Percentiles rank a stretch among this genome's conserved stretches.
Evolutionary conservation across 1,140 invertebrate genomes (phyloP).

Genomic region (Odontomachus brunneus): DNA sequence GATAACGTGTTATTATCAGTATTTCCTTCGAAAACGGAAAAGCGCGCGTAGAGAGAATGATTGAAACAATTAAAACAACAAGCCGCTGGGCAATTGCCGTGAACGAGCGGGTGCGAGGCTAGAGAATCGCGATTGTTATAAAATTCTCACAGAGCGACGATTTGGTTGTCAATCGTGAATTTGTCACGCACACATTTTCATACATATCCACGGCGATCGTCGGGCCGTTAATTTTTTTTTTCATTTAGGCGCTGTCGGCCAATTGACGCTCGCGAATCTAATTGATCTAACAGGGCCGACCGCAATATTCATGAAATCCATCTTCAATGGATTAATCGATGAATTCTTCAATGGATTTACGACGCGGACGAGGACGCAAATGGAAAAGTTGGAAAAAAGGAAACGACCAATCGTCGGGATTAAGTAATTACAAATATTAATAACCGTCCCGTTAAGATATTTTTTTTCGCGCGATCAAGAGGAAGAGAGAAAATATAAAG

Average conservation of each 20-base stretch:
- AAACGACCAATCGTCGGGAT: slow-evolving; percentile 23
- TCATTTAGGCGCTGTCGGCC: not conserved
- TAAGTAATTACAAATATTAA: slow-evolving; percentile 57
- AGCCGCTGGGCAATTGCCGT: not conserved
- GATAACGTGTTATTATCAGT: too few species aligned
- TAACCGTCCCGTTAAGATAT: slow-evolving; percentile 68
- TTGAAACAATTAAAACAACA: not conserved
- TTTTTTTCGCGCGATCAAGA: slow-evolving; percentile 55
- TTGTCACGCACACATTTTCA: not conserved
- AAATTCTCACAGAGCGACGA: not conserved
- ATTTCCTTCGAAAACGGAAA: too few species aligned
- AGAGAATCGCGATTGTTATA: not conserved
- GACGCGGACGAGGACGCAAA: slow-evolving; percentile 1
- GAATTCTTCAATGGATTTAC: too few species aligned
- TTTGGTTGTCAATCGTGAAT: not conserved
- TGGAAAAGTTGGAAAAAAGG: slow-evolving; percentile 5
- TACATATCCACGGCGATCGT: not conserved
- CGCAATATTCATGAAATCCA: not conserved
- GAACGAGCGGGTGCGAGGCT: not conserved
- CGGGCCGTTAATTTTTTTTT: not conserved
- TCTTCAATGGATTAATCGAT: slow-evolving; percentile 27
- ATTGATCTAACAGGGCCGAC: not conserved
- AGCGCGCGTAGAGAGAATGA: too few species aligned
- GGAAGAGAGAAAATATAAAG: slow-evolving; percentile 35
- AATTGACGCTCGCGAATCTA: slow-evolving; percentile 9